Evolutionary conservation across 30 jellyfish, hydroid and myxozoan genomes (phyloP).

Genomic region (Turritopsis dohrnii): DNA sequence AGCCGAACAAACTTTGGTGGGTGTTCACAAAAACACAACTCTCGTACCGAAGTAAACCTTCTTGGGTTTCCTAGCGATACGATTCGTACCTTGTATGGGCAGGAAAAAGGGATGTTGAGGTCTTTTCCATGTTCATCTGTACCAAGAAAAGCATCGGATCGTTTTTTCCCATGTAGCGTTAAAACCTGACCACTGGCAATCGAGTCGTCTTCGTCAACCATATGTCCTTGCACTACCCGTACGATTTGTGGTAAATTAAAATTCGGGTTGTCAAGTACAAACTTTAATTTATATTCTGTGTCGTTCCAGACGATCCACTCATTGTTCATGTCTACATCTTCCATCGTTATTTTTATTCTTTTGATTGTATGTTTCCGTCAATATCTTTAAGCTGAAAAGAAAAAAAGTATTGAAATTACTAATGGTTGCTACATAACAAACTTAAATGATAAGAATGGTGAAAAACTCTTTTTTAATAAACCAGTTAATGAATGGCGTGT

Average conservation of each 20-base stretch:
- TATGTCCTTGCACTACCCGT: slow-evolving; percentile 75
- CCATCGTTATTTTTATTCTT: not conserved
- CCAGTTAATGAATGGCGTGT: too few relatives aligned
- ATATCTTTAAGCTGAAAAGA: not conserved
- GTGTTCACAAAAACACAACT: slow-evolving; percentile 38
- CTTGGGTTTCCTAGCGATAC: slow-evolving; percentile 37
- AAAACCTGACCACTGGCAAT: slow-evolving; percentile 89
- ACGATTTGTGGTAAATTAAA: slow-evolving; percentile 85
- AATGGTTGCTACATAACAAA: too few relatives aligned
- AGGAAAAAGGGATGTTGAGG: slow-evolving; percentile 52
- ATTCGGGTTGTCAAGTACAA: slow-evolving; percentile 64
- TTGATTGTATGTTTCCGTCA: not conserved
- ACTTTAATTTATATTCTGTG: slow-evolving; percentile 51
- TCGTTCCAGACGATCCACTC: slow-evolving; percentile 55
- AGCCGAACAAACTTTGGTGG: slow-evolving; percentile 14
- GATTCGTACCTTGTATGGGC: slow-evolving; percentile 61
- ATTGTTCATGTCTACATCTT: slow-evolving; percentile 2
- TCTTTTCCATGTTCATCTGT: slow-evolving; percentile 35
- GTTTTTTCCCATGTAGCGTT: slow-evolving; percentile 73
- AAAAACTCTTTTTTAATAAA: too few relatives aligned
- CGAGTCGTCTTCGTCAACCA: slow-evolving; percentile 90
- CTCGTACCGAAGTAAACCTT: slow-evolving; percentile 44
- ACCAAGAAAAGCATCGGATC: slow-evolving; percentile 48
- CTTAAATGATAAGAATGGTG: too few relatives aligned
- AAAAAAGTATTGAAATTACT: not conserved